Conservation (phyloP, 2,888 invertebrate species). For the Platycnemis pennipes region DNA sequence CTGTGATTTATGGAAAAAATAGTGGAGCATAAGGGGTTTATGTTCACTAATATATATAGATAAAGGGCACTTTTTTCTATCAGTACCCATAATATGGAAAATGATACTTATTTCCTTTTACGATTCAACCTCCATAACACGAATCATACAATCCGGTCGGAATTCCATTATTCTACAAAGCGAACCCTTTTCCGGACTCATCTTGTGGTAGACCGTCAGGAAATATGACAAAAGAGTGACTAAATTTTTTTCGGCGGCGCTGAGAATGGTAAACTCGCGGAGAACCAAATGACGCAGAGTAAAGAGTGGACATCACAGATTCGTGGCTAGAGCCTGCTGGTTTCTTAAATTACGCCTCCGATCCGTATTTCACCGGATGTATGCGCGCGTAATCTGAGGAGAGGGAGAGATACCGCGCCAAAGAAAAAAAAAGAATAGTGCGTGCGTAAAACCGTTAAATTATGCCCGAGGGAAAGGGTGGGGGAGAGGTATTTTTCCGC, state of each 20-base stretch:
- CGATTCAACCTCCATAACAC: not conserved
- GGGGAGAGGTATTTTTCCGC: not conserved
- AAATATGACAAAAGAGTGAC: not conserved
- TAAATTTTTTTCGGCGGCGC: not conserved
- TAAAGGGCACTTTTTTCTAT: too few relatives aligned
- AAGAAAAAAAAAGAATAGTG: not conserved
- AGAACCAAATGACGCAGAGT: too few relatives aligned
- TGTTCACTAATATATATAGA: too few relatives aligned
- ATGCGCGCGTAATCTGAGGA: not conserved
- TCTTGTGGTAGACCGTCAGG: not conserved
- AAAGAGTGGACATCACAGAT: too few relatives aligned
- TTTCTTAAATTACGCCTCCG: not conserved
- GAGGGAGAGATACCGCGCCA: not conserved
- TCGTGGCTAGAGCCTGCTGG: not conserved
- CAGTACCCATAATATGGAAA: too few relatives aligned
- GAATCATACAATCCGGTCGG: not conserved
- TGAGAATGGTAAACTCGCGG: too few relatives aligned
- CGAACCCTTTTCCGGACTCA: not conserved
- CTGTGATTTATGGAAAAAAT: too few relatives aligned
- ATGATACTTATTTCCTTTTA: too few relatives aligned
- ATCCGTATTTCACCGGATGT: slow-evolving; percentile 16
- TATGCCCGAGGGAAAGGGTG: not conserved
- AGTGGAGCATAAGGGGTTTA: too few relatives aligned
- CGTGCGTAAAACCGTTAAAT: not conserved
- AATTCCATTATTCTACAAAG: not conserved